Conservation (phyloP, 2,888 invertebrate species). For the Mythimna albipuncta region DNA sequence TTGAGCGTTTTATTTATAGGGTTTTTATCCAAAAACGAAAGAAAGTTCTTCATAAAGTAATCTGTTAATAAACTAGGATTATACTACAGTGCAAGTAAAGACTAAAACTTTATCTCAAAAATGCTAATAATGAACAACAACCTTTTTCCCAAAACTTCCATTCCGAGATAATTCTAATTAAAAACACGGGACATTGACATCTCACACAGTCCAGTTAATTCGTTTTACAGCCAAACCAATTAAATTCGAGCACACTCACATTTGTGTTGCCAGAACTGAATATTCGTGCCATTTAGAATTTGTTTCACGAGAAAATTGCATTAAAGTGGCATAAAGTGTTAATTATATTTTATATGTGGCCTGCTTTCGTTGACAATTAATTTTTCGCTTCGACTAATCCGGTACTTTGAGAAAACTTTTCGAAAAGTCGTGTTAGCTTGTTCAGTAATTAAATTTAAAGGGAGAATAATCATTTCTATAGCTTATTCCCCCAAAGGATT, state of each 20-base stretch:
- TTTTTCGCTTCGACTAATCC: slow-evolving; percentile 3
- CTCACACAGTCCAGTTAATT: slow-evolving; percentile 50
- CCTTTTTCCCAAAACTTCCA: slow-evolving; percentile 21
- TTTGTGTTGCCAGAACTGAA: slow-evolving; percentile 32
- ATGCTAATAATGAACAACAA: slow-evolving; percentile 13
- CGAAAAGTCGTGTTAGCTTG: not conserved
- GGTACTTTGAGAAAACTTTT: not conserved
- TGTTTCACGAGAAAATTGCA: slow-evolving; percentile 12
- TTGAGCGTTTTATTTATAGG: too few relatives aligned
- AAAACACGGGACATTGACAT: slow-evolving; percentile 48
- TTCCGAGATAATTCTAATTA: slow-evolving; percentile 52
- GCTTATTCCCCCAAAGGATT: not conserved
- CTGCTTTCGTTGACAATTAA: not conserved
- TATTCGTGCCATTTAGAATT: slow-evolving; percentile 35
- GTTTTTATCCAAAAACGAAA: too few relatives aligned
- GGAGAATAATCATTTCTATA: not conserved
- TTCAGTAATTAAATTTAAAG: not conserved
- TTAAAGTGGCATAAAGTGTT: slow-evolving; percentile 10
- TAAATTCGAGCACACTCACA: slow-evolving; percentile 29
- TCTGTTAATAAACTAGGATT: not conserved
- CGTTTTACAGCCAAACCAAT: slow-evolving; percentile 36
- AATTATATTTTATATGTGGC: slow-evolving; percentile 9
- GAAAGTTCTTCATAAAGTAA: too few relatives aligned
- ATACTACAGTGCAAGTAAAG: not conserved
- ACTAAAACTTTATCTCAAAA: not conserved